phyloP scores from a whole-genome alignment of 2,797 vertebrate genomes.

The Ataeniobius toweri region DNA sequence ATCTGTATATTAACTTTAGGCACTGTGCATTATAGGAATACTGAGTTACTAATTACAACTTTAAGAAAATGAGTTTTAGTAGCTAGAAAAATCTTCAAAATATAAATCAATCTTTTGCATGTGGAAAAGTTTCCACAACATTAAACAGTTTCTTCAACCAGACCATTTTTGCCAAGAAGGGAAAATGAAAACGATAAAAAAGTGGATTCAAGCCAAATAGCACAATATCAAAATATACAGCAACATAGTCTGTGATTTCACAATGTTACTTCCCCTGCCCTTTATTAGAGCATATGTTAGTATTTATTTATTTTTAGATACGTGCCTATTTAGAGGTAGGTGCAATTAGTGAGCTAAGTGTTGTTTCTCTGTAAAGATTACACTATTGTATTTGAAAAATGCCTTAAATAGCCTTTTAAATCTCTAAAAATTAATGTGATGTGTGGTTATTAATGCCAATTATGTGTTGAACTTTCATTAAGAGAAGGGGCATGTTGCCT shows the following conservation, averaged over 20 bases:
- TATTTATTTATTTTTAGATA: background rate
- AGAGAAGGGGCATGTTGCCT: background rate
- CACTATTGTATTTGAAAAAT: slow-evolving; percentile 3
- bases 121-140: slow-evolving; percentile 39
- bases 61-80: slow-evolving; percentile 29
- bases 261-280: slow-evolving; percentile 8
- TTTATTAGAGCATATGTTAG: slow-evolving; percentile 6
- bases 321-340: background rate
- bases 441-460: background rate
- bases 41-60: slow-evolving; percentile 3
- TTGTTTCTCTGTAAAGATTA: background rate
- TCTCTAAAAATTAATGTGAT: slow-evolving; percentile 9
- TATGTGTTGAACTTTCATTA: slow-evolving; percentile 3
- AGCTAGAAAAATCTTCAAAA: slow-evolving; percentile 30
- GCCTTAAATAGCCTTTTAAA: background rate
- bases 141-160: slow-evolving; percentile 41
- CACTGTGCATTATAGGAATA: background rate
- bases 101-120: slow-evolving; percentile 24
- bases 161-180: slow-evolving; percentile 25
- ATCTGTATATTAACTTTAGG: too few species aligned
- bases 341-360: background rate
- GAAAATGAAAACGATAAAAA: slow-evolving; percentile 39
- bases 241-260: slow-evolving; percentile 28
- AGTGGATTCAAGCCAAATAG: slow-evolving; percentile 36
- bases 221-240: slow-evolving; percentile 32